phyloP scores from a whole-genome alignment of 2,113 vertebrate genomes.

The Halichoeres trimaculatus region DNA sequence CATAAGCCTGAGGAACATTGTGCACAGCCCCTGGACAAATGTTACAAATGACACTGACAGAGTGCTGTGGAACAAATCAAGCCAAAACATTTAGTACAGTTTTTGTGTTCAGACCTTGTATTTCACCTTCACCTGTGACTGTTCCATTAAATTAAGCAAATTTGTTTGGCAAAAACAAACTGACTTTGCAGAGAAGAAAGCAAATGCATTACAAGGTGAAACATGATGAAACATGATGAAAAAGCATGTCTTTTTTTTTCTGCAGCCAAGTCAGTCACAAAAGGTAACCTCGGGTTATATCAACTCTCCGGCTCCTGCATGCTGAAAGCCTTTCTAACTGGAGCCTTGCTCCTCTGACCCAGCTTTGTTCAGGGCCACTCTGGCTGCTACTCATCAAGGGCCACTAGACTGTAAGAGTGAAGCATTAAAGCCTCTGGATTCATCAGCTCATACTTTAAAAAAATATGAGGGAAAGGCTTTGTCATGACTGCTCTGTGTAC shows the following conservation, averaged over 20 bases:
- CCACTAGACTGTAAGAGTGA: slow-evolving; percentile 3
- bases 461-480: background rate
- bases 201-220: background rate
- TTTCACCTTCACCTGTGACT: background rate
- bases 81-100: background rate
- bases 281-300: slow-evolving; percentile 13
- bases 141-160: background rate
- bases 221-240: slow-evolving; percentile 23
- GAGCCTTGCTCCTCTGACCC: slow-evolving; percentile 13
- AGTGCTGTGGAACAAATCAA: background rate
- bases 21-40: background rate
- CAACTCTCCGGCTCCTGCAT: slow-evolving; percentile 10
- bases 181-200: background rate
- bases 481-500: background rate
- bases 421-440: background rate
- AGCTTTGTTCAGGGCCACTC: background rate
- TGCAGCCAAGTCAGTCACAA: background rate
- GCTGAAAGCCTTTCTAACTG: background rate
- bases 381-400: background rate
- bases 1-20: background rate
- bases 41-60: background rate
- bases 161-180: background rate
- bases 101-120: background rate
- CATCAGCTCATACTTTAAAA: background rate
- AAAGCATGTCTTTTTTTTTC: background rate